Base-by-base conservation (phyloP, 1,140 invertebrate species). In the Hestina assimilis region DNA sequence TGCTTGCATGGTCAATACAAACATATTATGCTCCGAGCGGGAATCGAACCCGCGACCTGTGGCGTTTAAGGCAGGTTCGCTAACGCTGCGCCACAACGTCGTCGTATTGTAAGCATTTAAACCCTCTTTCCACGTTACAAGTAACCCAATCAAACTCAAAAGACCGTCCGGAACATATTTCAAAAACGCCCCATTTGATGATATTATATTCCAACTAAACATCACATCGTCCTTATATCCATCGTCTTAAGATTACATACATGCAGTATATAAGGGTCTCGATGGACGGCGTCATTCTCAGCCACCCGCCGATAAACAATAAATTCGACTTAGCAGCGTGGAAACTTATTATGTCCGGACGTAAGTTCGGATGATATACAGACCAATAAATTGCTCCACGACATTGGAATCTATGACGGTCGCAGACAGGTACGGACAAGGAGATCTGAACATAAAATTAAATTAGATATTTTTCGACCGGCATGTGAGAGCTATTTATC, bases 341-440 rank as follows among this genome's bases (percentile, higher is more conserved):
- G 67, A 75, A 80, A 75, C 65, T 79, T 79, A 77, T 79, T 72
- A 77, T 71, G 69, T 70, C 59, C 60, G 65, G 66, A 62, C 75
- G 65, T 76, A 75, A 75, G 68, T 77, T 79, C 53, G 53, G 62
- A 75, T 80, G 72, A 77, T 80, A 77, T 75, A 75, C 63, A 56
- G 52, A 63, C 57, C 62, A 50, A 77, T 79, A 79, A 77, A 77
- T 79, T 75, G 71, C 45, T 52, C 33, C 51, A 40, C 60, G 63
- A 70, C 68, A 70, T 69, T 58, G 72, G 70, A 69, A 75, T 74
- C 72, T 78, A 78, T 77, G 73, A 69, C 66, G 70, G 68, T 66
- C 70, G 61, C 28, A 50, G 74, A 75, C 72, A 78, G 69, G 72
- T 72, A 66, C 52, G 56, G 59, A 66, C 63, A 57, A 28, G 31